A percentile compares a stretch with the other conserved stretches of the same genome.
Conservation (phyloP, 2,797 vertebrate genomes). For the Rallus crepitans region DNA sequence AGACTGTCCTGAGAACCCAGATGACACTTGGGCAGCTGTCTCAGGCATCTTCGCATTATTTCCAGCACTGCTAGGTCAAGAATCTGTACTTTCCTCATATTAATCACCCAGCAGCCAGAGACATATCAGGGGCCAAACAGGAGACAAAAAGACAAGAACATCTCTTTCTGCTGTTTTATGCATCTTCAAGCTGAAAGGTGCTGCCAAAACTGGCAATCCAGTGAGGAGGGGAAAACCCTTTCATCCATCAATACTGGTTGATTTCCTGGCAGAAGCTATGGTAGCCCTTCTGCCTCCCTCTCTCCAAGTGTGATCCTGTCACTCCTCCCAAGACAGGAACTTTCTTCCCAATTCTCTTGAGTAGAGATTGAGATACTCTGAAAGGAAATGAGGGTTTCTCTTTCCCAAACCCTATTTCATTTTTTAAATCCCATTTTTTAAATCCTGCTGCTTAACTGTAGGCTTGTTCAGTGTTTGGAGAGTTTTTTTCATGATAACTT, state of each 20-base stretch:
- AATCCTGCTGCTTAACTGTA: background rate
- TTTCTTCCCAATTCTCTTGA: background rate
- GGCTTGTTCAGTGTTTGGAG: background rate
- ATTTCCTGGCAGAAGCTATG: background rate
- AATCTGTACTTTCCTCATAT: background rate
- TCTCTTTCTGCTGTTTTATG: background rate
- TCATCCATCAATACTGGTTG: background rate
- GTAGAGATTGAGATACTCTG: background rate
- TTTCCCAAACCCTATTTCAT: background rate
- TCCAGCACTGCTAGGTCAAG: background rate
- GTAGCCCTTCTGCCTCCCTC: background rate
- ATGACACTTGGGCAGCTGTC: background rate
- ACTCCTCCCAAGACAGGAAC: background rate
- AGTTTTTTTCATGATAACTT: background rate
- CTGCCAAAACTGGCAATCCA: background rate
- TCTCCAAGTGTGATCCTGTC: accelerated
- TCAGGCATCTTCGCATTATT: background rate
- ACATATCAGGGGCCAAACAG: background rate
- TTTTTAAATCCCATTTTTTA: background rate
- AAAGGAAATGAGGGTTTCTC: background rate
- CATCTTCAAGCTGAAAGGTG: background rate
- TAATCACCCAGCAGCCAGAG: background rate
- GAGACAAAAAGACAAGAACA: background rate
- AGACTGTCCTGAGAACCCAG: background rate
- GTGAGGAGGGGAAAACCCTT: background rate